Base-by-base conservation (phyloP, 2,113 vertebrate species). In the Desmodus rotundus region DNA sequence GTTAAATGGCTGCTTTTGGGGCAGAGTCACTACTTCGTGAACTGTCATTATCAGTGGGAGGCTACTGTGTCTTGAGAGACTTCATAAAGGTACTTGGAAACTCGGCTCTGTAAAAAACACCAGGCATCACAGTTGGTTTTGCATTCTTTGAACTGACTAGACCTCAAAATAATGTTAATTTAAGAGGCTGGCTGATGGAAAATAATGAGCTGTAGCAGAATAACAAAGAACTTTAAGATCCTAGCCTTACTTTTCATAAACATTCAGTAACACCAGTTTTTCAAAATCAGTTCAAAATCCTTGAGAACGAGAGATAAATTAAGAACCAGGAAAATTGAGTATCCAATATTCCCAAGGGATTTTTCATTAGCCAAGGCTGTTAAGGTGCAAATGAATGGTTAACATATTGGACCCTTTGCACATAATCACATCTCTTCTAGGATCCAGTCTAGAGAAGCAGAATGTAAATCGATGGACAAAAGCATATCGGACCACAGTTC, bases 81-180 rank as follows among this genome's bases (percentile, higher is more conserved):
- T 56, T 90, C 33, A 2, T 65, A 54, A 81, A 61, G 50, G 43
- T 43, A 36, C 47, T 45, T 77, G 74, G 88, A 91, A 92, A 58
- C 33, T 65, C 17, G 70, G 68, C 28, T 26, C 58, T 88, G 4
- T 67, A 33, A 94, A 96, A 33, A 93, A 96, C 24, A 58, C 14
- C 28, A 28, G 36, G 4, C 47, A 15, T 70, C 47, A 38, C 26
- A 16, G 15, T 24, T 54, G 85, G n/a, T 87, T 82, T 88, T 82
- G 43, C 24, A 89, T 70, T 74, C 72, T 91, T 88, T 82, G 85
- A 97, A 88, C 41, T 94, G 65, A 31, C 26, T 76, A 50, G 45
- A 93, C 67, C 87, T 93, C 56, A 67, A 50, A 70, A 76, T 31
- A 43, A 78, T 80, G 45, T 78, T 87, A 74, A 94, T 89, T 22